phyloP scores from a whole-genome alignment of 92 coral and sea anemone genomes.

The Porites lobata region DNA sequence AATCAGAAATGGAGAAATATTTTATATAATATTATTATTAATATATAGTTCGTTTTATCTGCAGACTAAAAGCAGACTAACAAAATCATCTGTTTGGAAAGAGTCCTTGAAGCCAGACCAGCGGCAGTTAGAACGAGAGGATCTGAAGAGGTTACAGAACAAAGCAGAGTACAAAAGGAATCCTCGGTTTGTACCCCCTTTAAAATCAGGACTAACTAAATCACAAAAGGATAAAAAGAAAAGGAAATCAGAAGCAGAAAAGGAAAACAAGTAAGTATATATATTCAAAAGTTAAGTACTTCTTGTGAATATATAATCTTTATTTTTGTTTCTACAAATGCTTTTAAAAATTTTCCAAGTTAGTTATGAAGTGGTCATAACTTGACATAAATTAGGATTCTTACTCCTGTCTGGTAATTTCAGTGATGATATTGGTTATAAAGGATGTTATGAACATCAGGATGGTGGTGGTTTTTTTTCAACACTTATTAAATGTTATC shows the following conservation, averaged over 20 bases:
- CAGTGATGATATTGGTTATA: no score
- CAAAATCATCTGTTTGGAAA: slow-evolving; percentile 81
- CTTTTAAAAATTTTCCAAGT: no score
- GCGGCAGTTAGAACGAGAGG: slow-evolving; percentile 89
- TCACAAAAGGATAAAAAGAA: slow-evolving; percentile 60
- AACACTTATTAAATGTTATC: not conserved
- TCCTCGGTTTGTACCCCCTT: slow-evolving; percentile 97
- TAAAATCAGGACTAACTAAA: slow-evolving; percentile 85
- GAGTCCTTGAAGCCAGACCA: slow-evolving; percentile 96
- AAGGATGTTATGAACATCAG: no score
- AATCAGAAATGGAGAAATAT: no score
- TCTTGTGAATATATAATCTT: not conserved
- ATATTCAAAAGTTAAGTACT: not conserved
- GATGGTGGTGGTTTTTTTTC: no score
- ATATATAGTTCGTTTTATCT: not conserved
- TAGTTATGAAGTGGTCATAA: no score
- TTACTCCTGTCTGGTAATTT: no score
- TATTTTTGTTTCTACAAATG: no score
- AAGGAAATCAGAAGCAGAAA: slow-evolving; percentile 38
- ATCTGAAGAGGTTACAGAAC: slow-evolving; percentile 82
- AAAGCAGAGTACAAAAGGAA: slow-evolving; percentile 96
- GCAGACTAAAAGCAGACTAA: slow-evolving; percentile 73
- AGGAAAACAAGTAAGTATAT: slow-evolving; percentile 44
- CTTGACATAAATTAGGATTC: no score
- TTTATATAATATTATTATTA: no score